phyloP scores from a whole-genome alignment of 1,140 invertebrate species.

The Trialeurodes vaporariorum region DNA sequence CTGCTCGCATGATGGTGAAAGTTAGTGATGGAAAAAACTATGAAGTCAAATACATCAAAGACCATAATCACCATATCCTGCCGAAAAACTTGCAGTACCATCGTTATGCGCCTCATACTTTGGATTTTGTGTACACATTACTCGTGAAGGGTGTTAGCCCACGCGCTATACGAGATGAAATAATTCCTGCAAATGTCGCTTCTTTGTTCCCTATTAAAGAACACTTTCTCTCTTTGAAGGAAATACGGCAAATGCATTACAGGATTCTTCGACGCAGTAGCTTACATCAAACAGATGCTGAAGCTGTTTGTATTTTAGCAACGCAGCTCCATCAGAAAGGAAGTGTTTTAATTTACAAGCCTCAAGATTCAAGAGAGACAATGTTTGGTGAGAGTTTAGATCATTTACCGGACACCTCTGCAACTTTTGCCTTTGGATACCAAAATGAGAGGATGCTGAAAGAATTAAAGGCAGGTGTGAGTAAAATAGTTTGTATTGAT shows the following conservation, averaged over 20 bases:
- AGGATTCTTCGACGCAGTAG: not conserved
- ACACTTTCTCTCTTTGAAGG: not conserved
- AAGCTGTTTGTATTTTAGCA: not conserved
- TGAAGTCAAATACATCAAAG: not conserved
- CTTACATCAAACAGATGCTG: not conserved
- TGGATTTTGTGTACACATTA: not conserved
- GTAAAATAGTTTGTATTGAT: constrained; percentile 2
- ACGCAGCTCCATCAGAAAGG: not conserved
- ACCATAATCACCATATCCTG: not conserved
- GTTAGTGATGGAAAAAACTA: not conserved
- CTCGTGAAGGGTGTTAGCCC: not conserved
- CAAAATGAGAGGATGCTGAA: not conserved
- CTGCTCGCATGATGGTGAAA: not conserved
- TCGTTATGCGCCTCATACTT: not conserved
- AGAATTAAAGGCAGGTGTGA: not conserved
- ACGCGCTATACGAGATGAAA: not conserved
- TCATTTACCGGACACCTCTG: not conserved
- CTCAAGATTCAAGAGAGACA: not conserved
- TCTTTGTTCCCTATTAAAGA: not conserved
- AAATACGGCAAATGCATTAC: not conserved
- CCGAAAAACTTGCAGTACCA: not conserved
- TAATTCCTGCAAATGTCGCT: not conserved
- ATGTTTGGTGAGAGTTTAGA: not conserved
- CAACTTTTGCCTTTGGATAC: not conserved
- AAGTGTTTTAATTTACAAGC: not conserved